phyloP scores from a whole-genome alignment of 2,888 invertebrate genomes.

The Erebia aethiops region DNA sequence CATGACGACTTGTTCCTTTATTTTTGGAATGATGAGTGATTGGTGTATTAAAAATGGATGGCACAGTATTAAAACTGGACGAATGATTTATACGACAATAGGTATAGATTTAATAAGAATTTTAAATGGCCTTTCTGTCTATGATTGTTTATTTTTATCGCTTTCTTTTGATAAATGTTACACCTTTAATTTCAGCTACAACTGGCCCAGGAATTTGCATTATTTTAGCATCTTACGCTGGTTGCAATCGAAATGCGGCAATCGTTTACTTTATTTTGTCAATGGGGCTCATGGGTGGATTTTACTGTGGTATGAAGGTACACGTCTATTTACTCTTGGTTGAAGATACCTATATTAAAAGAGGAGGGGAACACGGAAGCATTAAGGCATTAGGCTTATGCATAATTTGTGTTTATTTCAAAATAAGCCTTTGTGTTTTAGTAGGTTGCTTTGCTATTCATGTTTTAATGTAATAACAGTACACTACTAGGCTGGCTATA shows the following conservation, averaged over 20 bases:
- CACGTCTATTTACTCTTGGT: conserved; percentile 44
- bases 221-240: conserved; percentile 68
- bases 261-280: conserved; percentile 76
- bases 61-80: conserved; percentile 53
- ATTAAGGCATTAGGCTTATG: too few species aligned
- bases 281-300: conserved; percentile 83
- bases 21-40: conserved; percentile 76
- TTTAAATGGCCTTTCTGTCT: not conserved
- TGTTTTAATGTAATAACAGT: not conserved
- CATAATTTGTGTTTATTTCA: not conserved
- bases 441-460: not conserved
- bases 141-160: not conserved
- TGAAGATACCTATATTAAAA: too few species aligned
- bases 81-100: conserved; percentile 66
- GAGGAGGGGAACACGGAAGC: too few species aligned
- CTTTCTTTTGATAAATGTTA: not conserved
- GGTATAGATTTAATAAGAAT: conserved; percentile 48
- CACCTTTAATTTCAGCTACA: conserved; percentile 60
- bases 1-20: conserved; percentile 78
- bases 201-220: conserved; percentile 72
- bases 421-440: not conserved
- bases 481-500: not conserved
- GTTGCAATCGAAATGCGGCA: conserved; percentile 64
- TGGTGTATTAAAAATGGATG: conserved; percentile 50
- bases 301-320: conserved; percentile 82